Evolutionary conservation across 2,113 vertebrate species (phyloP).

Genomic region (Esox niger): DNA sequence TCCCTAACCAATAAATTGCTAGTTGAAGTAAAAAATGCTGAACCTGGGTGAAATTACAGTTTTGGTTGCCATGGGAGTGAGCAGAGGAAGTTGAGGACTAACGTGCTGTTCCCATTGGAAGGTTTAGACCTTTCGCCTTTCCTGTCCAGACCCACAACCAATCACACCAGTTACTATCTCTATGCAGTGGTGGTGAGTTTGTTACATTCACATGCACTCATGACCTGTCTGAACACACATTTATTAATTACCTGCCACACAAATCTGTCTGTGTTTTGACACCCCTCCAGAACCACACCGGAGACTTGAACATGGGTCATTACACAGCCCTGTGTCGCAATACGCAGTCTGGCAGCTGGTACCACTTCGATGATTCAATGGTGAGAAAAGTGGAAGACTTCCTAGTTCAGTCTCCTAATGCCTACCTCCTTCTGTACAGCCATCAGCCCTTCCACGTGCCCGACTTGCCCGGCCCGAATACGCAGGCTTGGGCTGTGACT

Average conservation of each 20-base stretch:
- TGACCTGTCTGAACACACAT: neutral
- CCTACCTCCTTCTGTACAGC: constrained; percentile 83
- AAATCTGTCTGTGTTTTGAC: neutral
- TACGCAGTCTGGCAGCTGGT: constrained; percentile 69
- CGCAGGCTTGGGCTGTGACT: no score
- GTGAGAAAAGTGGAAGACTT: constrained; percentile 69
- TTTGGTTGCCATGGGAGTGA: constrained; percentile 63
- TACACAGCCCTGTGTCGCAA: constrained; percentile 84
- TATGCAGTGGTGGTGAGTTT: constrained; percentile 83
- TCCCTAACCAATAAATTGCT: no score
- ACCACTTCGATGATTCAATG: constrained; percentile 76
- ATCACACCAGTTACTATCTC: constrained; percentile 69
- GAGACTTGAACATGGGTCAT: constrained; percentile 83
- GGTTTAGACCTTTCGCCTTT: constrained; percentile 77
- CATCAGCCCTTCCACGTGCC: constrained; percentile 61
- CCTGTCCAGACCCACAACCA: constrained; percentile 47
- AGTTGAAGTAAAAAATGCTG: neutral
- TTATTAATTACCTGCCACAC: neutral
- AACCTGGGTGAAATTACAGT: constrained; percentile 31
- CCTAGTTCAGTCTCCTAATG: constrained; percentile 72
- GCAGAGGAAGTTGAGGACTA: constrained; percentile 78
- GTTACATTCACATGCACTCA: neutral
- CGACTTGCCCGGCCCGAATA: constrained; percentile 14
- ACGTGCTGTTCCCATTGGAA: constrained; percentile 71
- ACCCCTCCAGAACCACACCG: constrained; percentile 78